Evolutionary conservation across 2,113 vertebrate genomes (phyloP).

Genomic region (Petroica traversi): DNA sequence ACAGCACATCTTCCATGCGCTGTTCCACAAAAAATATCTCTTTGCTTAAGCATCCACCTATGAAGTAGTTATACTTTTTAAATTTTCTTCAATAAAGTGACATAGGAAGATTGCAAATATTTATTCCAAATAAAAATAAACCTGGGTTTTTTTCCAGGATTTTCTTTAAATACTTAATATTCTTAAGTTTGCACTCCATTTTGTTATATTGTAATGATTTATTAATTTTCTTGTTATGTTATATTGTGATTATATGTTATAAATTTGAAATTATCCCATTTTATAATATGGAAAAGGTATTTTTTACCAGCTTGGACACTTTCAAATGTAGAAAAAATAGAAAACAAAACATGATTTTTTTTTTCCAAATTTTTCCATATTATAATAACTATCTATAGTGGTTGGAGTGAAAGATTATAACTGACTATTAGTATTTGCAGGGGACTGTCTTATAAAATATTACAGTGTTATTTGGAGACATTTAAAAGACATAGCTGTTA

Average conservation of each 20-base stretch:
- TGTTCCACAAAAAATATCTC: neutral
- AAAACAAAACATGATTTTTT: neutral
- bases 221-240: neutral
- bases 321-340: neutral
- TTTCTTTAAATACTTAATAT: neutral
- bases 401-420: neutral
- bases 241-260: neutral
- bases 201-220: neutral
- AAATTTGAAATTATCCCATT: neutral
- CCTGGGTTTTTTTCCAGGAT: accelerated
- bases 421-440: neutral
- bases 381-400: too few species aligned
- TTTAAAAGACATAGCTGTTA: neutral
- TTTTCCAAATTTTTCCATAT: neutral
- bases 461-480: neutral
- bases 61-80: neutral
- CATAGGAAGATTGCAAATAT: neutral
- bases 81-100: neutral
- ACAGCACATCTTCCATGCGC: accelerated
- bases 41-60: neutral
- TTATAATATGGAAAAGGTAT: neutral
- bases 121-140: neutral
- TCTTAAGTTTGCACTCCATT: neutral
- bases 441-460: neutral
- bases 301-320: neutral